Evolutionary conservation across 2,888 invertebrate genomes (phyloP), one percentile per base, ranked within the genome.

Genomic region (Acrocyrtus sp.): DNA sequence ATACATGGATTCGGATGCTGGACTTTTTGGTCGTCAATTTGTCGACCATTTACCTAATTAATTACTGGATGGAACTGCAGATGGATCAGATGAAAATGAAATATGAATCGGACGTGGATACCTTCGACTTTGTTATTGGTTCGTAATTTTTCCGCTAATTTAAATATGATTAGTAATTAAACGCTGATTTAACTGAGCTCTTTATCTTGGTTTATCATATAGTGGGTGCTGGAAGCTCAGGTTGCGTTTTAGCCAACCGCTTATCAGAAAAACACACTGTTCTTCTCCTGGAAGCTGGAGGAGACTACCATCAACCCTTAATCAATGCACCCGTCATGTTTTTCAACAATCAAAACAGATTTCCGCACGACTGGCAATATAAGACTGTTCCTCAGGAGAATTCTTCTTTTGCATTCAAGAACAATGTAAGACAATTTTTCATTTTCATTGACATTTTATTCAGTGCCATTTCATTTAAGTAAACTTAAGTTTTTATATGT

Each of bases 1-100:
- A 12, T 1, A 17, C 62, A n/a, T 70, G 62, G 68, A 61, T 74
- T 17, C 63, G 68, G 4, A 51, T 75, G 50, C 50, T 77, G 39
- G 77, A 77, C 45, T 74, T 74, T 65, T 21, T 77, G 50, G 65
- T 77, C 21, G 48, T 72, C 21, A 74, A 75, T 50, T 51, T 77
- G 6, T 68, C 77, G 0, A 74, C 77, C 2, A 62, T 77, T 26
- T 77, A 75, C 47, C 45, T 77, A 47, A 47, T 77, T 1, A 74
- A 77, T 29, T 77, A 77, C 50, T 77, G 67, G 65, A 75, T 77
- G 72, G 77, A 77, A 47, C 48, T 77, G 43, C 72, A 72, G 45
- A 66, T 77, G 74, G 77, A 77, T 66, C 67, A 72, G 27, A 48
- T 77, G 57, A 72, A 74, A 56, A 75, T 72, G 56, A 48, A 26